Conservation (phyloP, 1,140 invertebrate genomes). For the Leptinotarsa lineolata region DNA sequence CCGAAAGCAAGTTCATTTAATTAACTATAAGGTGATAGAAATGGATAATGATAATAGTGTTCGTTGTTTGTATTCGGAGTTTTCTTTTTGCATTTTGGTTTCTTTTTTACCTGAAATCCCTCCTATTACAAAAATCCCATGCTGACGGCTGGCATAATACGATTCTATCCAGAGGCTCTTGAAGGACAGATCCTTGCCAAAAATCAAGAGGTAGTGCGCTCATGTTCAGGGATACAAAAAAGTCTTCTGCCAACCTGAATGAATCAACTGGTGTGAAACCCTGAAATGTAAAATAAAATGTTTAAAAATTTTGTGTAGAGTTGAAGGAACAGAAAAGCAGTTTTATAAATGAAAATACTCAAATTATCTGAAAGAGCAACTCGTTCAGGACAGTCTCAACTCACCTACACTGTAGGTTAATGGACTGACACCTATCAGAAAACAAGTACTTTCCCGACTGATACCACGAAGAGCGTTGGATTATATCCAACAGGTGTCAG, state of each 20-base stretch:
- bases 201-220: slow-evolving; percentile 81
- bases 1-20: no score
- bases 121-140: slow-evolving; percentile 90
- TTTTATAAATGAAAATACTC: no score
- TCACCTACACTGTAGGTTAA: no score
- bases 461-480: no score
- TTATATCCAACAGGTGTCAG: no score
- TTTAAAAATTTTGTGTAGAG: no score
- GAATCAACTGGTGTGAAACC: slow-evolving; percentile 79
- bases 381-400: no score
- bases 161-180: slow-evolving; percentile 73
- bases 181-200: slow-evolving; percentile 77
- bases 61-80: neutral
- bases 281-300: slow-evolving; percentile 57
- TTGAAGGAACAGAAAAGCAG: neutral
- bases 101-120: slow-evolving; percentile 72
- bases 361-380: no score
- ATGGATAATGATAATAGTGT: neutral
- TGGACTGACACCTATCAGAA: no score
- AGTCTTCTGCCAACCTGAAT: slow-evolving; percentile 82
- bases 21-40: no score
- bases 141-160: slow-evolving; percentile 86
- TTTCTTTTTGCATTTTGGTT: no score
- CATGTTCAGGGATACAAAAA: slow-evolving; percentile 83
- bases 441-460: no score